Evolutionary conservation across 2,888 invertebrate species (phyloP), one percentile per base, ranked within the genome.

Genomic region (Conops quadrifasciatus): DNA sequence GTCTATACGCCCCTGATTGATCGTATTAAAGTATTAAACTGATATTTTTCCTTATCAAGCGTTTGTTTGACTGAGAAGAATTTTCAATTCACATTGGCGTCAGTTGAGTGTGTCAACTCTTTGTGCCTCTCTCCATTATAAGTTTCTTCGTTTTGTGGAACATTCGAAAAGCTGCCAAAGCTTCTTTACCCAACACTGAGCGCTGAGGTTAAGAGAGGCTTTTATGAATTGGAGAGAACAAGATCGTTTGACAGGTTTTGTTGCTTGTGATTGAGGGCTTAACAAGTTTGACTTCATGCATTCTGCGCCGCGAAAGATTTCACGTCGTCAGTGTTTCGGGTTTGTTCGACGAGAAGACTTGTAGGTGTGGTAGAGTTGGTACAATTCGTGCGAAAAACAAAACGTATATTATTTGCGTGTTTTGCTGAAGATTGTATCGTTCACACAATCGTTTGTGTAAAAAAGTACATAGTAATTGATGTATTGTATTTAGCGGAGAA

Each of bases 261-360:
- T 3, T 16, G 36, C 21, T 43, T 36, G 26, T n/a, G 36, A 36
- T 9, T 36, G 36, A 36, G 5, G 4, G 36, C 36, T 36, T 36
- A 9, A 36, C 36, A 7, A 9, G 36, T 36, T 36, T 36, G 36
- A 36, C 19, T 30, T 53, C 28, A 47, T 30, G 4, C 66, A 53
- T 26, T 49, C 45, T 49, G 60, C 49, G 59, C 26, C 47, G 24
- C 26, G 36, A 56, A 45, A 26, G n/a, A 24, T 58, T 13, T 30
- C 51, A n/a, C 15, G 43, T 26, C 47, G 45, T 49, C 30, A 68
- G 67, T 68, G 26, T 49, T 47, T 60, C 60, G 67, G 19, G 47
- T 28, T 30, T 26, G 30, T 47, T 68, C 67, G 45, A 60, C 49
- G 67, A 30, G 60, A 9, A 28, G 28, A 30, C 51, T 65, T 56